Base-by-base conservation (phyloP, 2,797 vertebrate species). In the Paedocypris micromegethes region DNA sequence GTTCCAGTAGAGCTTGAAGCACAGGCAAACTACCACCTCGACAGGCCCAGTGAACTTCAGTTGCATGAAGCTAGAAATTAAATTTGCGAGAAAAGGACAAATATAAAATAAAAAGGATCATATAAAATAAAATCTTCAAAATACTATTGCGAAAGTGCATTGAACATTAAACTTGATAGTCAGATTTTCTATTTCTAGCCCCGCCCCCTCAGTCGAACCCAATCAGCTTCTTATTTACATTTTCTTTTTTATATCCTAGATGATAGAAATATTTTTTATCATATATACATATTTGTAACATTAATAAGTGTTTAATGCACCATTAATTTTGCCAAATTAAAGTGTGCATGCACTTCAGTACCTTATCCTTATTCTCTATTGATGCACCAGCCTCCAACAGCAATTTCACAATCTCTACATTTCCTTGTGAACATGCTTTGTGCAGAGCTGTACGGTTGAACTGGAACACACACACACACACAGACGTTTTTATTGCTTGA, bases 371-470 rank as follows among this genome's bases (percentile, higher is more conserved):
- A 78, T 86, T 87, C 82, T 92, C 91, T 50, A 90, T 82, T 55
- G 75, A 79, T 43, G 90, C 90, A 74, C 92, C 91, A 3, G 88
- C 89, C 80, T 93, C 89, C 71, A 94, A 79, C 79, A 95, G 75
- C 73, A 79, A 92, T 61, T 86, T 85, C 66, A 91, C 90, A 45
- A 93, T 85, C 66, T 90, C 88, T 49, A 89, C 73, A 43, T 94
- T 90, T 82, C 93, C 94, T 82, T 89, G 84, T 54, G 88, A 89
- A 73, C 90, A 91, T 0, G 93, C 93, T 85, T 88, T 89, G 72
- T 95, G 92, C 75, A 96, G 76, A 0, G 92, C 93, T 0, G 93
- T 93, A 50, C 91, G 84, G 58, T 90, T 88, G 77, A 90, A 94
- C 93, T 95, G 78, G 71, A 68, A 43, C 74, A 5, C 38, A 9